Evolutionary conservation across 1,140 invertebrate genomes (phyloP).

Genomic region (Bradysia coprophila): DNA sequence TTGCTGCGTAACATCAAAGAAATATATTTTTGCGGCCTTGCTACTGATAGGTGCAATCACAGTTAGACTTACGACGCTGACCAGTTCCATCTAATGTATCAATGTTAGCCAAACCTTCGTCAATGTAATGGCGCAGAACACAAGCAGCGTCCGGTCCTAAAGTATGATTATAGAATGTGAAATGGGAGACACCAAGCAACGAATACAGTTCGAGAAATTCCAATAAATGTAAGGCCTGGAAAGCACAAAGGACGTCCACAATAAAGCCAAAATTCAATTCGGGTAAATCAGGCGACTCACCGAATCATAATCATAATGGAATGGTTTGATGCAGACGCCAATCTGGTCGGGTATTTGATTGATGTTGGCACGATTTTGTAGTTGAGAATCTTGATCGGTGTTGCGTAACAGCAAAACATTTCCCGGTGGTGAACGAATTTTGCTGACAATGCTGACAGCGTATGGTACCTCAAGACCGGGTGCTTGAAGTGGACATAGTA

Average conservation of each 20-base stretch:
- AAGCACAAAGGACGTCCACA: slow-evolving; percentile 2
- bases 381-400: slow-evolving; percentile 27
- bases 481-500: slow-evolving; percentile 55
- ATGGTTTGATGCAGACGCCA: slow-evolving; percentile 83
- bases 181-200: slow-evolving; percentile 69
- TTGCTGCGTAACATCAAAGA: slow-evolving; percentile 23
- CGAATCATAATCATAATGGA: slow-evolving; percentile 77
- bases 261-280: neutral
- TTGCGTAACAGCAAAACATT: slow-evolving; percentile 37
- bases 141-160: slow-evolving; percentile 58
- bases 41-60: slow-evolving; percentile 4
- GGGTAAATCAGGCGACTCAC: slow-evolving; percentile 19
- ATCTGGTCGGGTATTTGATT: slow-evolving; percentile 33
- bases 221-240: slow-evolving; percentile 56
- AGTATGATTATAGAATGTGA: slow-evolving; percentile 87
- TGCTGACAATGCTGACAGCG: slow-evolving; percentile 45
- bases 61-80: neutral
- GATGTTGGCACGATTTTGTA: slow-evolving; percentile 6
- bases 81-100: no score
- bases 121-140: slow-evolving; percentile 51
- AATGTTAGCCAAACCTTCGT: slow-evolving; percentile 12
- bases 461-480: slow-evolving; percentile 37
- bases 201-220: slow-evolving; percentile 86
- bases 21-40: neutral
- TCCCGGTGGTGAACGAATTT: slow-evolving; percentile 32